Percentiles rank a stretch among this genome's conserved stretches.
Evolutionary conservation across 2,888 invertebrate species (phyloP).

Genomic region (Caprella mutica): DNA sequence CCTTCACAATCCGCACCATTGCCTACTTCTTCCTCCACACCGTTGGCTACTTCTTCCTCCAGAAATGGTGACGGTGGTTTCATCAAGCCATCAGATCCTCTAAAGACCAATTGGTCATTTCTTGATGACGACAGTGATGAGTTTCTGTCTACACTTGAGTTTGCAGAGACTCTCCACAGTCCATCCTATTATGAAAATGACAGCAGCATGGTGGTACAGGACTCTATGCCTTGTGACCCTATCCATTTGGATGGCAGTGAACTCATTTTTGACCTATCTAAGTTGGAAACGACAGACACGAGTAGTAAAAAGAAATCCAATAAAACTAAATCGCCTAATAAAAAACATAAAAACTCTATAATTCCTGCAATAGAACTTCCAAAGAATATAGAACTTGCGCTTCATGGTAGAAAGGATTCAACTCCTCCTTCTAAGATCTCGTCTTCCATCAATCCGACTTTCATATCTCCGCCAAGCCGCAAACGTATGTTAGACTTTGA

Average conservation of each 20-base stretch:
- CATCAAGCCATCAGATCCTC: not conserved
- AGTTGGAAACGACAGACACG: too few relatives aligned
- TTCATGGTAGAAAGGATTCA: too few relatives aligned
- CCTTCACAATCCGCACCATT: not conserved
- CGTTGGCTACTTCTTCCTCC: not conserved
- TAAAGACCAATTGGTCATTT: not conserved
- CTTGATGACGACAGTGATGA: slow-evolving; percentile 7
- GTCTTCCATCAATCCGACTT: not conserved
- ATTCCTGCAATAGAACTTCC: too few relatives aligned
- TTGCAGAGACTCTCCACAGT: slow-evolving; percentile 1
- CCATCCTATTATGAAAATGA: not conserved
- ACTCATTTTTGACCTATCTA: not conserved
- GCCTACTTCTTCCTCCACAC: not conserved
- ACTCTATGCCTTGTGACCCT: too few relatives aligned
- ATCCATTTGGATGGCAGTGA: slow-evolving; percentile 1
- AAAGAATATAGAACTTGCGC: too few relatives aligned
- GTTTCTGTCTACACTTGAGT: slow-evolving; percentile 4
- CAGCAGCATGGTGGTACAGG: too few relatives aligned
- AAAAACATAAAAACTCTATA: not conserved
- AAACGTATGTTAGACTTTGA: slow-evolving; percentile 1
- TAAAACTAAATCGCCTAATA: too few relatives aligned
- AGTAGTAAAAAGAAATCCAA: too few relatives aligned
- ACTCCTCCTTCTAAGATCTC: not conserved
- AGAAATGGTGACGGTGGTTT: not conserved
- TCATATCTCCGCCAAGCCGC: slow-evolving; percentile 6